Base-by-base conservation (phyloP, 2,888 invertebrate genomes). In the Geophilus truncorum region DNA sequence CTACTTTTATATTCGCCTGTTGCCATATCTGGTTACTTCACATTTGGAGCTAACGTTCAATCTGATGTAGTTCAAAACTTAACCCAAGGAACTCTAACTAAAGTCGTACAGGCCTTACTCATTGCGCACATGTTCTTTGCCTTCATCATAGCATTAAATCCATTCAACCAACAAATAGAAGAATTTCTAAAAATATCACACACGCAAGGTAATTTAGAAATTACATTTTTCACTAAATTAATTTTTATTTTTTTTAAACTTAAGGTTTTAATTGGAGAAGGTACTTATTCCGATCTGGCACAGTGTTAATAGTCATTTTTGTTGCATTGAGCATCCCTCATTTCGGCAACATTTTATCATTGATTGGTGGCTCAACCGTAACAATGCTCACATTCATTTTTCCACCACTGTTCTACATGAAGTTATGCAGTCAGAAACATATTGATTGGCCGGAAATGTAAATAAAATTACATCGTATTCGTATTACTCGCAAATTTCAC, bases 321-420 rank as follows among this genome's bases (percentile, higher is more conserved):
- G 88, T 92, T 79, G 92, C 92, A 0, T 91, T 92, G 87, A 90
- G 90, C 30, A 87, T 93, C 30, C 93, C 93, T 0, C 89, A 90
- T 81, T 93, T 93, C 88, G 91, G 92, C 83, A 91, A 91, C 82
- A 90, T 93, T 83, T 87, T 93, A 81, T 89, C 92, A 10, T 87
- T 93, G 78, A 89, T 93, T 6, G 93, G 93, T 0, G 92, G 91
- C n/a, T 91, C 92, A 30, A 91, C 91, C 12, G 89, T 92, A 7
- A 91, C 92, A 0, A 86, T 92, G 32, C 88, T 92, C 51, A 92
- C 92, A 15, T 92, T 91, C 86, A 89, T 93, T 15, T 88, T 92
- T 83, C 93, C 93, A 0, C 90, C 91, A 0, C 87, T 90, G 81
- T 92, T 92, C 87, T 93, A 92, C 86, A 88, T 92, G 85, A 89